A percentile compares a stretch with the other conserved stretches of the same genome.
Conservation (phyloP, 2,113 vertebrate species). For the Notarius quadriscutis region DNA sequence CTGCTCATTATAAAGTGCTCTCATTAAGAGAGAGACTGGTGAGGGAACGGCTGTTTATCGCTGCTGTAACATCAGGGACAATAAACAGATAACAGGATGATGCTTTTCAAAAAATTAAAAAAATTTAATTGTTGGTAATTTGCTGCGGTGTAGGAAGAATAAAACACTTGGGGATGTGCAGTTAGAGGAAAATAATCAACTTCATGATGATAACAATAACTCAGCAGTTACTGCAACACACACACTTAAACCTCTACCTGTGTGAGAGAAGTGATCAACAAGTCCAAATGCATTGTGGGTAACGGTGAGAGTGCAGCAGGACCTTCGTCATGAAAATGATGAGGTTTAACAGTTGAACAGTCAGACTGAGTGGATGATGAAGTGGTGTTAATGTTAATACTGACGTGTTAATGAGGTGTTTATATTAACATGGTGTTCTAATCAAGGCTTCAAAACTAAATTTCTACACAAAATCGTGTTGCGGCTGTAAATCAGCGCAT, state of each 20-base stretch:
- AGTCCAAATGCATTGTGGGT: neutral
- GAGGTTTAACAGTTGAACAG: neutral
- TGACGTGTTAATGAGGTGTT: too few species aligned
- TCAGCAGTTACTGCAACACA: neutral
- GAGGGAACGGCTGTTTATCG: neutral
- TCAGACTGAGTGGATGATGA: neutral
- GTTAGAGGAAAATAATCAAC: too few species aligned
- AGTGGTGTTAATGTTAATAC: neutral
- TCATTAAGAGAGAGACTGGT: too few species aligned
- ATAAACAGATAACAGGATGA: too few species aligned
- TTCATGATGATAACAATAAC: too few species aligned
- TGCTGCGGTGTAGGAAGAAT: too few species aligned
- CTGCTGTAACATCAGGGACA: neutral
- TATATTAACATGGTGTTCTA: neutral
- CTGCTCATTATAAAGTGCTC: too few species aligned
- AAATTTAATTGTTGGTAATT: too few species aligned
- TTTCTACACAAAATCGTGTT: neutral
- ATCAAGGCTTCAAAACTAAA: neutral
- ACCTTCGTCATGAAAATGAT: neutral
- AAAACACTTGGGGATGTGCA: too few species aligned
- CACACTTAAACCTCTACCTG: neutral
- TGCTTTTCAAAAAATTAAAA: too few species aligned
- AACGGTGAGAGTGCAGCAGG: neutral
- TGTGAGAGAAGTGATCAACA: neutral
- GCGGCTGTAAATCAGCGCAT: neutral